Evolutionary conservation across 2,113 vertebrate genomes (phyloP).

Genomic region (Mola mola): DNA sequence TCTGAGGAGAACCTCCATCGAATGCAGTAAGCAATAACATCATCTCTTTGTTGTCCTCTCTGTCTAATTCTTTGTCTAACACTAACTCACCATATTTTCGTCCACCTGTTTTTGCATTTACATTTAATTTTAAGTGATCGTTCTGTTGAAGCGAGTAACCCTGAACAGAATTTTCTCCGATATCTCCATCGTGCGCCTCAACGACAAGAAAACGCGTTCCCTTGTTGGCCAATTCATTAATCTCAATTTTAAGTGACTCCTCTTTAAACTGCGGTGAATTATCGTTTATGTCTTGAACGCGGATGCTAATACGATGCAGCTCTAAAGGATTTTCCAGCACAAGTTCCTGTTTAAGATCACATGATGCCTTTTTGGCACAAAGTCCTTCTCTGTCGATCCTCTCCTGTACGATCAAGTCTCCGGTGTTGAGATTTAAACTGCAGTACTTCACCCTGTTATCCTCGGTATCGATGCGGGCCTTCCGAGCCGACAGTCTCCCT

Average conservation of each 20-base stretch:
- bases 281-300: slow-evolving; percentile 83
- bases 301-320: slow-evolving; percentile 67
- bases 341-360: slow-evolving; percentile 78
- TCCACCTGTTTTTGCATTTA: slow-evolving; percentile 52
- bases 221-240: slow-evolving; percentile 59
- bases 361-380: slow-evolving; percentile 63
- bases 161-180: slow-evolving; percentile 78
- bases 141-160: slow-evolving; percentile 74
- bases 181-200: slow-evolving; percentile 79
- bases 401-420: slow-evolving; percentile 71
- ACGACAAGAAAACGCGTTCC: slow-evolving; percentile 74
- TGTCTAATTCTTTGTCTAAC: slow-evolving; percentile 61
- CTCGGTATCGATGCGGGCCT: slow-evolving; percentile 68
- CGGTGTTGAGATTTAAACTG: slow-evolving; percentile 60
- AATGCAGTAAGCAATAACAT: no score
- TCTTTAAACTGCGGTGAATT: slow-evolving; percentile 71
- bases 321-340: slow-evolving; percentile 79
- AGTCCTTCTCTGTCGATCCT: slow-evolving; percentile 82
- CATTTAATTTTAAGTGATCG: slow-evolving; percentile 70
- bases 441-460: slow-evolving; percentile 64
- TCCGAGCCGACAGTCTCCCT: slow-evolving; percentile 66
- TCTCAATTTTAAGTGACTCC: slow-evolving; percentile 62
- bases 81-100: slow-evolving; percentile 72
- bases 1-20: no score
- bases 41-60: slow-evolving; percentile 53